Evolutionary conservation across 2,113 vertebrate species (phyloP).

Genomic region (Melanerpes formicivorus): DNA sequence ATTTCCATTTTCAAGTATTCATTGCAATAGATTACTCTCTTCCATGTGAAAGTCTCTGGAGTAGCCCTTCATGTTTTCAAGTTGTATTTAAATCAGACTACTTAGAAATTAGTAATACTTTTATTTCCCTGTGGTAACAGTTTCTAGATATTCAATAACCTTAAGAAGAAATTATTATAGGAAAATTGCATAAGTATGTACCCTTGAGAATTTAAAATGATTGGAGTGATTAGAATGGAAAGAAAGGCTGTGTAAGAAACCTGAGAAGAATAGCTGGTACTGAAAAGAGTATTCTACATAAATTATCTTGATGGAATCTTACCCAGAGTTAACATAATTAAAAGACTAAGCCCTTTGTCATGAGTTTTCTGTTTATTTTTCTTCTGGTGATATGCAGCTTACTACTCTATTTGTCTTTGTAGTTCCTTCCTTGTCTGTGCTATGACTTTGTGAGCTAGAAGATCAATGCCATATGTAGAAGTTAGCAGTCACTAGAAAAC

Average conservation of each 20-base stretch:
- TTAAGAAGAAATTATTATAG: conserved; percentile 34
- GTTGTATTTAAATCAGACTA: conserved; percentile 8
- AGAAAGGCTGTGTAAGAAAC: neutral
- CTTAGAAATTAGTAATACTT: conserved; percentile 34
- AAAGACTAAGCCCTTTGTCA: neutral
- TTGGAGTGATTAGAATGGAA: conserved; percentile 17
- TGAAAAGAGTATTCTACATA: neutral
- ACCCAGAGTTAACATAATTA: neutral
- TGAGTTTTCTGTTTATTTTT: neutral
- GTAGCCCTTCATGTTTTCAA: conserved; percentile 10
- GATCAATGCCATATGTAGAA: neutral
- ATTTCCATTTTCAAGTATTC: conserved; percentile 61
- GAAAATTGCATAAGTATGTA: conserved; percentile 28
- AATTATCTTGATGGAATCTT: neutral
- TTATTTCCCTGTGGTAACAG: conserved; percentile 30
- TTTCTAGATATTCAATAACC: conserved; percentile 35
- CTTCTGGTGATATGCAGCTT: neutral
- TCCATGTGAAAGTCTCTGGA: conserved; percentile 36
- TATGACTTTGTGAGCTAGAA: neutral
- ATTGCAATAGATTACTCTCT: conserved; percentile 30
- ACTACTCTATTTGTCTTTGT: neutral
- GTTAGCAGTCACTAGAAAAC: neutral
- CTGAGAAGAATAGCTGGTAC: neutral
- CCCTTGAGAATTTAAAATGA: conserved; percentile 13
- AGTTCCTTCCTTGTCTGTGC: neutral